Percentiles rank a stretch among this genome's conserved stretches.
These are phyloP conservation scores for Andinoacara biseriatus DNA, from an alignment of 2,113 vertebrate species.

Conservation along the genomic window DNA sequence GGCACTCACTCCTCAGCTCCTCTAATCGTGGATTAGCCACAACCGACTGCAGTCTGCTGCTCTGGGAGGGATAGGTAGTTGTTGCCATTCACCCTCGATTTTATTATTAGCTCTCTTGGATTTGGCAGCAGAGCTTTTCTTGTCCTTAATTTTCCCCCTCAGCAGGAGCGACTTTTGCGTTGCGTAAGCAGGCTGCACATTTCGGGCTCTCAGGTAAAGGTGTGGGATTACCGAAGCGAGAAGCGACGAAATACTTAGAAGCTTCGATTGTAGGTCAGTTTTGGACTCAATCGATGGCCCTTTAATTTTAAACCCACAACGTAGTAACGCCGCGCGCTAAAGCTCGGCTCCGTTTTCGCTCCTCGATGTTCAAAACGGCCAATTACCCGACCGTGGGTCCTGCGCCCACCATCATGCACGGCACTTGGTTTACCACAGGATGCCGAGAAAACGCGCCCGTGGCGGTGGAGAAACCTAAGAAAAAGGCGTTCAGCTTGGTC, in stretches of 20 bases:
- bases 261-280: constrained; percentile 59
- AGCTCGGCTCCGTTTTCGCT: constrained; percentile 40
- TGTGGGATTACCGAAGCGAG: constrained; percentile 19
- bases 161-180: constrained; percentile 34
- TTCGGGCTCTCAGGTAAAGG: constrained; percentile 56
- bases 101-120: constrained; percentile 66
- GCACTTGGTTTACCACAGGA: constrained; percentile 79
- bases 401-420: constrained; percentile 78
- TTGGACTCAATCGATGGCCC: constrained; percentile 69
- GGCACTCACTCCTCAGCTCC: constrained; percentile 48
- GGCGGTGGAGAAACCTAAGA: constrained; percentile 85
- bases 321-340: constrained; percentile 61
- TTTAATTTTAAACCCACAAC: constrained; percentile 53
- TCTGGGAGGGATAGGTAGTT: constrained; percentile 56
- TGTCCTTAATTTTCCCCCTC: background rate
- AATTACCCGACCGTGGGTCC: constrained; percentile 85
- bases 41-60: constrained; percentile 69
- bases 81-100: constrained; percentile 42
- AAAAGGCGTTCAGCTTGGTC: constrained; percentile 91
- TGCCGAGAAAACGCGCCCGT: constrained; percentile 82
- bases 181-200: constrained; percentile 13
- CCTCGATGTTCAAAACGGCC: constrained; percentile 72
- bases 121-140: constrained; percentile 17
- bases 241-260: constrained; percentile 27
- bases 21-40: constrained; percentile 73